A percentile compares a stretch with the other conserved stretches of the same genome.
Evolutionary conservation across 2,888 invertebrate species (phyloP).

Genomic region (Parnassius glacialis): DNA sequence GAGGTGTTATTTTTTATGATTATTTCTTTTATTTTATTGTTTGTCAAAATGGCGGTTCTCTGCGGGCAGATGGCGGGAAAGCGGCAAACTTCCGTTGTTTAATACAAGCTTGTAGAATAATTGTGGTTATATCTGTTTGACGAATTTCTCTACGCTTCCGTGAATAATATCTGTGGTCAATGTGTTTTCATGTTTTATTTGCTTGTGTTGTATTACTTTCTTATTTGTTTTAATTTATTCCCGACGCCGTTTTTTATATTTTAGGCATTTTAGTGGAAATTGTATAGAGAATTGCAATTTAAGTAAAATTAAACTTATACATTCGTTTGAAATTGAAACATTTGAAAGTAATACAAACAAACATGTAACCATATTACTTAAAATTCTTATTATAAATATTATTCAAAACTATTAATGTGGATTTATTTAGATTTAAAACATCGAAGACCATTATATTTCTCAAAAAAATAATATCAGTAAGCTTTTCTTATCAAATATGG

Average conservation of each 20-base stretch:
- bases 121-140: conserved; percentile 33
- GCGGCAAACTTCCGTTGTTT: conserved; percentile 37
- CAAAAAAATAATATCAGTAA: too few species aligned
- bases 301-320: not conserved
- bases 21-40: conserved; percentile 61
- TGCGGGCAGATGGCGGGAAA: conserved; percentile 28
- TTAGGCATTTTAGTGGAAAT: not conserved
- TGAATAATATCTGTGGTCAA: conserved; percentile 17
- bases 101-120: conserved; percentile 32
- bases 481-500: too few species aligned
- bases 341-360: too few species aligned
- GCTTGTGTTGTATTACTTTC: conserved; percentile 1
- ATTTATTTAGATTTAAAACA: too few species aligned
- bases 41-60: conserved; percentile 41
- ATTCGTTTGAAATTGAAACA: too few species aligned
- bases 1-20: conserved; percentile 55
- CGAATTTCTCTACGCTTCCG: conserved; percentile 27
- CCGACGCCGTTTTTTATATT: conserved; percentile 1
- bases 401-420: too few species aligned
- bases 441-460: too few species aligned
- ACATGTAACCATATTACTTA: too few species aligned
- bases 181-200: conserved; percentile 8
- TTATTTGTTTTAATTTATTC: not conserved
- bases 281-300: not conserved
- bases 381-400: too few species aligned